Evolutionary conservation across 2,888 invertebrate species (phyloP), one percentile per base, ranked within the genome.

Genomic region (Mayetiola destructor): DNA sequence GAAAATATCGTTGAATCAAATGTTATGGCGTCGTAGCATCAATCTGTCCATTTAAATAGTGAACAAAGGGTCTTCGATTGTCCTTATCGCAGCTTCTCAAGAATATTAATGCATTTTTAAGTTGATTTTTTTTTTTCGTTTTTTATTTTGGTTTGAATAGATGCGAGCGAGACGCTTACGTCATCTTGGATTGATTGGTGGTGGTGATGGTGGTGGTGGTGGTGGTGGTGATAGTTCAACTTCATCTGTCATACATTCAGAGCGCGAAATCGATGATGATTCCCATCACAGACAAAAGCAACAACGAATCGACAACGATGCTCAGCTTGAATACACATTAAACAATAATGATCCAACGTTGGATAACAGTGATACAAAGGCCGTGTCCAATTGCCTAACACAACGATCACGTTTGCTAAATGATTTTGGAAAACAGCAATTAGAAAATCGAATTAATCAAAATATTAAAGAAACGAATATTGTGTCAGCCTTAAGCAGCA

Each of bases 251-350:
- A 2, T 32, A 18, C 5, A 14, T 35, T 2, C 21, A 10, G 32
- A 40, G 66, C 70, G 63, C 69, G 73, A 67, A 73, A 72, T 68
- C 71, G 73, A 68, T 69, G 61, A 72, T 67, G 63, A 74, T 68
- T 63, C 64, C 73, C 64, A 53, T 14, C 58, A 59, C 20, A 56
- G 57, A 16, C 59, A 59, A 52, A 59, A 59, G 30, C 56, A 56
- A 39, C 39, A 58, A 29, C 55, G 58, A 23, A 53, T 60, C 16
- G 20, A 57, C 12, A 55, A 53, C 32, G 58, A 37, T n/a, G 12
- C n/a, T 1, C 6, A 56, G 1, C 32, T 21, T 20, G 32, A 30
- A 37, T 16, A 8, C 9, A 27, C 5, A 21, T 37, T 37, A 12
- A 40, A 37, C 16, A 21, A 16, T n/a, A 37, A 27, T 40, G 36